Evolutionary conservation across 2,113 vertebrate genomes (phyloP), one percentile per base, ranked within the genome.

Genomic region (Microtus montanus): DNA sequence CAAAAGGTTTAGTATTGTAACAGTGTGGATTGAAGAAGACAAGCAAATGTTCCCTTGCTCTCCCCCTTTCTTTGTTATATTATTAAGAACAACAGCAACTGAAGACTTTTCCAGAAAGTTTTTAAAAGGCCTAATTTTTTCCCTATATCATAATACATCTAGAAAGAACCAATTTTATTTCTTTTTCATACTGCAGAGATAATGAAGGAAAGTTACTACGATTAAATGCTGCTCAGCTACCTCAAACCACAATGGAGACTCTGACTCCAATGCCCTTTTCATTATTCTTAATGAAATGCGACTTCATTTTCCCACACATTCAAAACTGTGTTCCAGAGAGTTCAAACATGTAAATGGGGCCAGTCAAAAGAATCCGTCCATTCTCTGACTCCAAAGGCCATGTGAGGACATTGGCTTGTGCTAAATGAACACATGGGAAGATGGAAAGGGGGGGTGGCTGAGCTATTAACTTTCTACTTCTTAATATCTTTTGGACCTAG

Each of bases 231-330:
- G 41, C 15, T 44, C 5, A 70, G 74, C 77, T 71, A 77, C 70
- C 87, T 94, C 85, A 86, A 92, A 89, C 64, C 88, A 96, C 94
- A 96, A 90, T 90, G 90, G 90, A 83, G 94, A 79, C 47, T 88
- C 91, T 94, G 96, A 96, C 63, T 94, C 85, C 87, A 79, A 66
- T 95, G 95, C 63, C 93, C 93, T 97, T 96, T 96, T 95, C 95
- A 96, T 97, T 96, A 95, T 94, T 89, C 26, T 94, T 93, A 96
- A 96, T 95, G 92, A 96, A 97, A 97, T 95, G 93, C 1, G 0
- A 92, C 95, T 98, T 97, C 93, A 89, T 96, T 96, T 96, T 95
- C 96, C 87, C 96, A 97, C 95, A 96, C 85, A 83, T 90, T 96
- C 2, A 0, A 96, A 96, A 96, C 85, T 88, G 90, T 96, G 92